Percentiles rank a stretch among this genome's conserved stretches.
Evolutionary conservation across 2,888 invertebrate species (phyloP).

Genomic region (Pocota personata): DNA sequence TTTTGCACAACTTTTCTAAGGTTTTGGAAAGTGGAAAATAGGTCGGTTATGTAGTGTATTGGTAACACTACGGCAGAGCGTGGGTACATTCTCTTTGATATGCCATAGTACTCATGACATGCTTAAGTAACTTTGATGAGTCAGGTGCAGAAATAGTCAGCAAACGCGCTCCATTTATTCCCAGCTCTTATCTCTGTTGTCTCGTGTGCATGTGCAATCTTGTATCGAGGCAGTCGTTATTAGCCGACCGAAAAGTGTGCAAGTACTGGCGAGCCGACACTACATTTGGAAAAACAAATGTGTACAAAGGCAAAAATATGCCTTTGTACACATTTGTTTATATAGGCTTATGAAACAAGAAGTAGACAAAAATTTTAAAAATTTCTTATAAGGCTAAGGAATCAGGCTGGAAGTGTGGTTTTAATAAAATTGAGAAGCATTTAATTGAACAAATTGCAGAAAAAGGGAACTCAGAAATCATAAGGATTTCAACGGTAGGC

Average conservation of each 20-base stretch:
- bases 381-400: no score
- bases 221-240: background rate
- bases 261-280: background rate
- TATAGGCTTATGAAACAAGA: slow-evolving; percentile 76
- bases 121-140: background rate
- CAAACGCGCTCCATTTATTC: background rate
- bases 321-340: no score
- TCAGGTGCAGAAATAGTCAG: background rate
- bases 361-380: slow-evolving; percentile 76
- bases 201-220: background rate
- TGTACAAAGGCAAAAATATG: slow-evolving; percentile 75
- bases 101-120: background rate
- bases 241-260: background rate
- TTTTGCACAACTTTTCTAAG: no score
- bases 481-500: slow-evolving; percentile 49
- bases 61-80: background rate
- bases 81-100: background rate
- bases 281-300: background rate
- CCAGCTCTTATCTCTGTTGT: background rate
- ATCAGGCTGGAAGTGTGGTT: slow-evolving; percentile 76
- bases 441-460: slow-evolving; percentile 76
- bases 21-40: no score
- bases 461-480: slow-evolving; percentile 74
- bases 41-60: no score
- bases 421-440: slow-evolving; percentile 74